Evolutionary conservation across 2,113 vertebrate genomes (phyloP), one percentile per base, ranked within the genome.

Genomic region (Rhinoderma darwinii): DNA sequence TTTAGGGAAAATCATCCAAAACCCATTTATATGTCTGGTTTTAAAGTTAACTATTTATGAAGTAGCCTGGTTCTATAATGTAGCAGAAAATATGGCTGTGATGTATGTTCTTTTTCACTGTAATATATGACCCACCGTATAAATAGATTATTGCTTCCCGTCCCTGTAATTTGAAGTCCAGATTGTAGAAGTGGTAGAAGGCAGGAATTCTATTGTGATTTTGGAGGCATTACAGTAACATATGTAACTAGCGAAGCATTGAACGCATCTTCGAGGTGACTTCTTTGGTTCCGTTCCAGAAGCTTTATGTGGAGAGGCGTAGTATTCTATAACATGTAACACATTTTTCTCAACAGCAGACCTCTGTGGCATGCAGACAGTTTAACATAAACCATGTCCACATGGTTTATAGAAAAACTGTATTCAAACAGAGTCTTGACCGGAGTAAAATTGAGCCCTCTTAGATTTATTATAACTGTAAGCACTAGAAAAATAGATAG

Each of bases 341-440:
- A 59, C 37, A 27, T 54, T 35, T 70, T 70, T 83, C 63, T 35
- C 66, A 37, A 51, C 70, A 50, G 43, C 63, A 70, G 63, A 72
- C 32, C 66, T 56, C 47, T 70, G 44, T 54, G 44, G 82, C 63
- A 84, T 27, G 50, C 44, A 84, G 72, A 84, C 68, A 84, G 63
- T 17, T 7, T 72, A 73, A 70, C 56, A n/a, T 56, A 84, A 84
- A 74, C 47, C 51, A 41, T 75, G 70, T 54, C 50, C 83, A 74
- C 37, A 74, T 84, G 68, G 70, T 59, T 84, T 84, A 84, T 54
- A 75, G 54, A 84, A 84, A 84, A 75, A 41, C 4, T 84, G 50
- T 56, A 41, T 59, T 35, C 82, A 73, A 41, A 37, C 66, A 43
- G 68, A 54, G 22, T n/a, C 51, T 30, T 74, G 47, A 44, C 50